Evolutionary conservation across 2,113 vertebrate species (phyloP).

Genomic region (Ariopsis seemanni): DNA sequence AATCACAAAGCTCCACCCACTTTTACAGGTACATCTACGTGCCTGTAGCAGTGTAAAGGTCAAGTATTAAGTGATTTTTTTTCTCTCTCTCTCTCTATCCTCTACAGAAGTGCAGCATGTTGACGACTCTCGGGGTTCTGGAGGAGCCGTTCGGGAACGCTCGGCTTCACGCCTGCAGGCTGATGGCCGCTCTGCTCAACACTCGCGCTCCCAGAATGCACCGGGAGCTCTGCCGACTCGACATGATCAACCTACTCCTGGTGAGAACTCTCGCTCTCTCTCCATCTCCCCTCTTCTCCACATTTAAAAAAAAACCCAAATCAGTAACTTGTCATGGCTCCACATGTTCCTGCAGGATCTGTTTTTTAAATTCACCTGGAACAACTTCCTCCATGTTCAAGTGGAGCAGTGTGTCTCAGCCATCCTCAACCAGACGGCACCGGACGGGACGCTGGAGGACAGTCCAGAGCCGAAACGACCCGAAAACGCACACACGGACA

Average conservation of each 20-base stretch:
- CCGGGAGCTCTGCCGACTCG: constrained; percentile 86
- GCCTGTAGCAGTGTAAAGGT: neutral
- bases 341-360: constrained; percentile 77
- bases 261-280: constrained; percentile 60
- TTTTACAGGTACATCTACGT: neutral
- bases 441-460: constrained; percentile 65
- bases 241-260: constrained; percentile 88
- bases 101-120: constrained; percentile 83
- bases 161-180: constrained; percentile 85
- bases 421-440: constrained; percentile 81
- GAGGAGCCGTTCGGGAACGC: constrained; percentile 92
- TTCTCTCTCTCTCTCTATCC: neutral
- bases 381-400: constrained; percentile 98
- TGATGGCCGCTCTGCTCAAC: constrained; percentile 88
- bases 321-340: neutral
- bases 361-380: constrained; percentile 97
- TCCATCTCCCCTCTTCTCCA: too few species aligned
- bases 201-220: constrained; percentile 85
- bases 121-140: constrained; percentile 89
- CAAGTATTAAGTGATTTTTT: neutral
- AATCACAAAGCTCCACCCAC: neutral
- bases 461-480: constrained; percentile 60
- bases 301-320: neutral
- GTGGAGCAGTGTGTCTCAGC: constrained; percentile 91
- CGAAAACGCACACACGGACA: constrained; percentile 39